Conservation (phyloP, 1,140 invertebrate genomes). For the Halesus radiatus region DNA sequence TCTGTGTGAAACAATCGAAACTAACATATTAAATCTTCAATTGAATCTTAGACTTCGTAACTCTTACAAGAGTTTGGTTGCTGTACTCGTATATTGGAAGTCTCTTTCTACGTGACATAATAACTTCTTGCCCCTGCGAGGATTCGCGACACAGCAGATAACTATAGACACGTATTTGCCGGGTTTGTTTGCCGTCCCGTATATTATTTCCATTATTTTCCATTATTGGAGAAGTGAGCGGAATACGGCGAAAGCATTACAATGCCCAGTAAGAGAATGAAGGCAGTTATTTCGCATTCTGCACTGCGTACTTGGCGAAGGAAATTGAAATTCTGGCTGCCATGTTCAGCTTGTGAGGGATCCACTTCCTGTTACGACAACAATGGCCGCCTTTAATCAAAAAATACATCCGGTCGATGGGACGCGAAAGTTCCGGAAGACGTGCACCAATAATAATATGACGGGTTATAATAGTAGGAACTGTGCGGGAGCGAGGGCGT, state of each 20-base stretch:
- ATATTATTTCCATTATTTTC: neutral
- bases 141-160: no score
- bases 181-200: neutral
- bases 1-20: no score
- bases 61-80: no score
- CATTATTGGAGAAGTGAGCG: neutral
- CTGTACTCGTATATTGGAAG: no score
- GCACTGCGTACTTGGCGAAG: neutral
- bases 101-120: no score
- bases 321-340: conserved; percentile 29
- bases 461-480: neutral
- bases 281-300: conserved; percentile 25
- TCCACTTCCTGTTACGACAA: conserved; percentile 18
- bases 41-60: no score
- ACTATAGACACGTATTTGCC: no score
- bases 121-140: no score
- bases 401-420: conserved; percentile 30
- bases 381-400: conserved; percentile 28
- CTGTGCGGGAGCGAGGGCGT: neutral
- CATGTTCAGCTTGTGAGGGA: conserved; percentile 10
- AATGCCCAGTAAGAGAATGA: neutral
- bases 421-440: neutral
- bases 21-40: no score
- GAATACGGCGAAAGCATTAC: neutral
- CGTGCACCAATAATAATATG: neutral